Base-by-base conservation (phyloP, 1,140 invertebrate genomes). In the Mya arenaria region DNA sequence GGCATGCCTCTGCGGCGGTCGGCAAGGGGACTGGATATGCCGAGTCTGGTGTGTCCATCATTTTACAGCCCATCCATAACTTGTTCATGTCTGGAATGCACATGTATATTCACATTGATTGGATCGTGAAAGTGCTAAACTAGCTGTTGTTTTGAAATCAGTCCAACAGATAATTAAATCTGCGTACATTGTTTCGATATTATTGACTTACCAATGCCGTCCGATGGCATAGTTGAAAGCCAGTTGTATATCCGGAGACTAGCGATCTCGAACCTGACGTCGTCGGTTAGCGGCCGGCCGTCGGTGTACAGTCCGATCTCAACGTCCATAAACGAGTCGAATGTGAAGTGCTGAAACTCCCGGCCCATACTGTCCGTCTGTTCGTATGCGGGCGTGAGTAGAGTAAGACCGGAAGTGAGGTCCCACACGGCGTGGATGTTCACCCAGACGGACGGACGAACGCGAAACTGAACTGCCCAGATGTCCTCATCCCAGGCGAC, bases 371-470 rank as follows among this genome's bases (percentile, higher is more conserved):
- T 10, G 8, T 82, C 60, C 28, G 17, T 28, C 17, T 73, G 44
- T 44, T 52, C 60, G 25, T 73, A 56, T 8, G 19, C 25, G 2
- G 48, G 48, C 25, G 48, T 52, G 48, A 52, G 48, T 4, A 82
- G 10, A 4, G 15, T 82, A 1, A 82, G 52, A 4, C 79, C 79
- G 8, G 19, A 15, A 23, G 23, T 36, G 1, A 44, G 5, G 15
- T 82, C 71, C 66, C 66, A 82, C 3, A 32, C 39, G 0, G 79
- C 79, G 34, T 28, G 48, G 1, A 82, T 73, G 60, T 82, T 73
- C 6, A 62, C 56, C 69, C 69, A 82, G 13, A 73, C 13, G 1
- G 44, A 6, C 0, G 69, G 79, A 13, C 44, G 34, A 6, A 82
- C 30, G 10, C 58, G 68, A 25, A 73, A 74, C 28, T 15, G 32